These are phyloP conservation scores for Gambusia affinis DNA, from an alignment of 2,113 vertebrate genomes.

Conservation along the genomic window DNA sequence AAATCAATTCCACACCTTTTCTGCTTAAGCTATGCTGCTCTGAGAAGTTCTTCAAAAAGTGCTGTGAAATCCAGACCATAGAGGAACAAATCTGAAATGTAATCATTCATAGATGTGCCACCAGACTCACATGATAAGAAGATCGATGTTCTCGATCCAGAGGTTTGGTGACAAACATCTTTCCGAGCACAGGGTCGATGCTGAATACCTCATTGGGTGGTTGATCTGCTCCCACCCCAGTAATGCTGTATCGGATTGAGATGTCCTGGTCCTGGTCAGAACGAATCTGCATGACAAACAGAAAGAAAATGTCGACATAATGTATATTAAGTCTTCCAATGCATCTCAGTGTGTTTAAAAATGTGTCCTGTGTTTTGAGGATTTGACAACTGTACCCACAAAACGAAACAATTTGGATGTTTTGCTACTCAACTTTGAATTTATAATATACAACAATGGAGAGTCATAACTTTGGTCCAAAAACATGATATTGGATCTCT, in stretches of 20 bases:
- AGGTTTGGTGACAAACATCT: conserved; percentile 94
- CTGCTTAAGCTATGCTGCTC: too few species aligned
- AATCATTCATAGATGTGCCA: background rate
- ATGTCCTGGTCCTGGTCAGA: conserved; percentile 96
- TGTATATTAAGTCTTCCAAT: background rate
- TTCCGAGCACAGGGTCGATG: conserved; percentile 91
- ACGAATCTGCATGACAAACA: conserved; percentile 85
- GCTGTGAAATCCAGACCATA: background rate
- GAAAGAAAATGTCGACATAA: conserved; percentile 11
- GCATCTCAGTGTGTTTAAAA: background rate
- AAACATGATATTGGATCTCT: conserved; percentile 32
- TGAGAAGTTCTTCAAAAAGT: background rate
- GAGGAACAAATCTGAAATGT: conserved; percentile 3
- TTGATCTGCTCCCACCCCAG: conserved; percentile 91
- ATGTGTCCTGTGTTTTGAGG: background rate
- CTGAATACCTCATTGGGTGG: conserved; percentile 94
- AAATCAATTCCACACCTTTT: too few species aligned
- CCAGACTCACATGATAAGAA: conserved; percentile 89
- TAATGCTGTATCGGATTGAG: conserved; percentile 94
- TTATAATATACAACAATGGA: background rate
- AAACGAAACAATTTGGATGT: conserved; percentile 10
- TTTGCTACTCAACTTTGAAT: conserved; percentile 39
- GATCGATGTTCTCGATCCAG: conserved; percentile 93
- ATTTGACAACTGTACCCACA: background rate
- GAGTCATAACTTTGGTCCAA: conserved; percentile 36